phyloP scores from a whole-genome alignment of 2,888 invertebrate genomes.

The Lycophotia porphyrea region DNA sequence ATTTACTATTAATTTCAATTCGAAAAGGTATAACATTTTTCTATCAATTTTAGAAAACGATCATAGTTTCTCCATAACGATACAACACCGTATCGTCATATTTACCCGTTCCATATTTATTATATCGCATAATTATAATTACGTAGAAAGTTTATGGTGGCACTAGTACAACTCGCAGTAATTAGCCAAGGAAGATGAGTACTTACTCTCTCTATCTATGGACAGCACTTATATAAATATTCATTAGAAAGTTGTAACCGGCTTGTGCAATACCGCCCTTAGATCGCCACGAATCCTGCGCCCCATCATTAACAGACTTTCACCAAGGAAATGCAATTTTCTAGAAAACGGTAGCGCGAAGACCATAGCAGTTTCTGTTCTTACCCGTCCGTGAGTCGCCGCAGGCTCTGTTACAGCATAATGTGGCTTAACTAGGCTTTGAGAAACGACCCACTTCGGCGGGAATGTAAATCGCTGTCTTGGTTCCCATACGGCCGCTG shows the following conservation, averaged over 20 bases:
- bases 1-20: constrained; percentile 48
- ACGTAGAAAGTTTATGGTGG: constrained; percentile 68
- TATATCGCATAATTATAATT: constrained; percentile 59
- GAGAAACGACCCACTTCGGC: constrained; percentile 80
- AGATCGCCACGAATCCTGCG: constrained; percentile 81
- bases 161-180: constrained; percentile 64
- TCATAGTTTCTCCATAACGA: constrained; percentile 35
- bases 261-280: constrained; percentile 84
- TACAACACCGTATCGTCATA: constrained; percentile 27
- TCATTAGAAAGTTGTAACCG: constrained; percentile 75
- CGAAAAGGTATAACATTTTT: constrained; percentile 36
- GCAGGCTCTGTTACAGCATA: constrained; percentile 83
- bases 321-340: constrained; percentile 89
- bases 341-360: constrained; percentile 89
- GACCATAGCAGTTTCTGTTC: constrained; percentile 85
- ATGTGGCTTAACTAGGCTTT: constrained; percentile 78
- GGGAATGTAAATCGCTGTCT: constrained; percentile 72
- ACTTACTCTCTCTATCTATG: constrained; percentile 68
- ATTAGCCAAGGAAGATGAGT: constrained; percentile 74
- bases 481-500: constrained; percentile 70
- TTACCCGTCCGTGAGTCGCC: constrained; percentile 84
- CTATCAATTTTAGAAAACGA: constrained; percentile 49
- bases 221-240: constrained; percentile 73
- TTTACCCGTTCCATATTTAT: constrained; percentile 51
- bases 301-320: constrained; percentile 87